Evolutionary conservation across 2,797 vertebrate genomes (phyloP), one percentile per base, ranked within the genome.

Genomic region (Choloepus didactylus): DNA sequence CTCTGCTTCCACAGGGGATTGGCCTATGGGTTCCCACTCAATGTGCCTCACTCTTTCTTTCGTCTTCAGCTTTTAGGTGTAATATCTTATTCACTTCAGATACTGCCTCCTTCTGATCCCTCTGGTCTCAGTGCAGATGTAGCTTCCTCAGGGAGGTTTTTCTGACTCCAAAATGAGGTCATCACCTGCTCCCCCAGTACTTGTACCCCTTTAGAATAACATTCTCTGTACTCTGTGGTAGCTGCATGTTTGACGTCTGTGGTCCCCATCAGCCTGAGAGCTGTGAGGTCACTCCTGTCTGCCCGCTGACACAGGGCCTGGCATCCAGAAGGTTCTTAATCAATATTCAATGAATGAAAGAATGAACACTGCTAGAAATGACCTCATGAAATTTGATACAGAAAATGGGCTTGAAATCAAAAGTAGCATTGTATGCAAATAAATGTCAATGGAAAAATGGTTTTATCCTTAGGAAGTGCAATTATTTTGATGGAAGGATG

Each of bases 341-440:
- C 80, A 19, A 27, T 29, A n/a, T 69, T 35, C 31, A 54, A 62
- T 4, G 56, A 89, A 44, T 69, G 73, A 62, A 41, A 82, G 76
- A 76, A 84, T 18, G 38, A 35, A 59, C 31, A 49, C 51, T 18
- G 1, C 54, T 25, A 76, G 67, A 14, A 12, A 9, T 54, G 23
- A 62, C 72, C 18, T 62, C 23, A 1, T 15, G 18, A 10, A 25
- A 51, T 88, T 88, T 44, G n/a, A 75, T 83, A 19, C 2, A 35
- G 88, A 91, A 93, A 87, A 84, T 67, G 66, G 62, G 21, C n/a
- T 83, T 62, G 73, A 82, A 70, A 79, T 16, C 15, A 9, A 44
- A 80, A 73, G 62, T 31, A 59, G 38, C 54, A 6, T 38, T 3
- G 0, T 35, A 27, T 73, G n/a, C 62, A 73, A 64, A 46, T 72